Evolutionary conservation across 2,113 vertebrate species (phyloP), one percentile per base, ranked within the genome.

Genomic region (Scomber scombrus): DNA sequence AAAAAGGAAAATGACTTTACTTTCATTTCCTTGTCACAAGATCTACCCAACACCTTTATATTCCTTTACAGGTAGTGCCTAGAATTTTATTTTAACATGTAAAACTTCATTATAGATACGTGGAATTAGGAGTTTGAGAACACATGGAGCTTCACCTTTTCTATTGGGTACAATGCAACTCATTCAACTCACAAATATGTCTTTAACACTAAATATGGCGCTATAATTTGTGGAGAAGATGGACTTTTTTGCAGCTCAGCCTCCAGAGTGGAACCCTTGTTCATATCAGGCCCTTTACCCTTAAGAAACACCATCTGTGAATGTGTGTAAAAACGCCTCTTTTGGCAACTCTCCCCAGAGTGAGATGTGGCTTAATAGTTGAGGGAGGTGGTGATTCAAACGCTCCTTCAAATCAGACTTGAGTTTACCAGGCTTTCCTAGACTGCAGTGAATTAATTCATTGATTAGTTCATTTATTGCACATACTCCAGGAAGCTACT

Each of bases 381-480:
- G 31, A 40, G 21, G 60, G 81, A 73, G 71, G 58, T 23, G 78
- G n/a, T 62, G 75, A 49, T 69, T 76, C 40, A 75, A 81, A 49
- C 71, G 46, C 82, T 74, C 29, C 60, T 75, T 70, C 60, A 34
- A 78, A 9, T 69, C 34, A 40, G 34, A 40, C 34, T 40, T 19
- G 18, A 21, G 21, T 56, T 23, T 73, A 74, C 75, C 21, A 64
- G 52, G 67, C 81, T 68, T 70, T 75, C 64, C 76, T 54, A 46
- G 63, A 85, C 88, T 80, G 66, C 80, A 85, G 62, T 77, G 62
- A 82, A 55, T 55, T 75, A 79, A 71, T 88, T 84, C 67, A 86
- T 54, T 74, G 43, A 74, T 82, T 62, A 2, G 45, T 55, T 66
- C 2, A 60, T 72, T 57, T 45, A 65, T 23, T 65, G 23, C 57